Evolutionary conservation across 2,888 invertebrate genomes (phyloP).

Genomic region (Orchestes rusci): DNA sequence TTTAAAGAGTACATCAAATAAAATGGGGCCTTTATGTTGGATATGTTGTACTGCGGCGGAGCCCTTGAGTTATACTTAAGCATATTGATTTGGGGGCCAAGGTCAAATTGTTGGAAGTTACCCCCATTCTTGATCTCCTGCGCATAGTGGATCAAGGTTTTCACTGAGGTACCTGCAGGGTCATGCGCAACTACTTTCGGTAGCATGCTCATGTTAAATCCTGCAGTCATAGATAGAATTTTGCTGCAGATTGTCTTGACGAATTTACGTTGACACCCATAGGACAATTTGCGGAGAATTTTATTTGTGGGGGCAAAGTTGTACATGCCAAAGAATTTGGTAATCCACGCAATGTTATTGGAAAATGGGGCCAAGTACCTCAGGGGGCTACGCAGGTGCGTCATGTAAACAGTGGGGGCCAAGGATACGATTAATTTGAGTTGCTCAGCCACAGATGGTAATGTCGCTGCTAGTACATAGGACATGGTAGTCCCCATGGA

Average conservation of each 20-base stretch:
- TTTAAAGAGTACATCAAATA: too few relatives aligned
- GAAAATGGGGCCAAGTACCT: conserved; percentile 59
- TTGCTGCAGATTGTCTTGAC: conserved; percentile 63
- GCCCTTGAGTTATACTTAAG: conserved; percentile 49
- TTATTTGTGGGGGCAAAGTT: conserved; percentile 66
- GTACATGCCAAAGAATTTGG: conserved; percentile 58
- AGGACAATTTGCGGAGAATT: conserved; percentile 53
- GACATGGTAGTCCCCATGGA: conserved; percentile 75
- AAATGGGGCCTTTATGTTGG: too few relatives aligned
- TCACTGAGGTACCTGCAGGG: too few relatives aligned
- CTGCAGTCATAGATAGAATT: conserved; percentile 60
- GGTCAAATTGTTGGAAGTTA: conserved; percentile 63
- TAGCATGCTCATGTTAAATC: conserved; percentile 62
- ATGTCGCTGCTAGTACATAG: too few relatives aligned
- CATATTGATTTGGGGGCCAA: conserved; percentile 54
- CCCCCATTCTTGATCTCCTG: too few relatives aligned
- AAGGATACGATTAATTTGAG: too few relatives aligned
- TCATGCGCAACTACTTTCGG: too few relatives aligned
- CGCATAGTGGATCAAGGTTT: conserved; percentile 63
- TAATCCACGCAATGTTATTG: conserved; percentile 53
- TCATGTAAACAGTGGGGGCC: too few relatives aligned
- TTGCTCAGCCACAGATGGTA: too few relatives aligned
- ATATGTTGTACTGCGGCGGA: conserved; percentile 60
- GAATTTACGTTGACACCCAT: conserved; percentile 55
- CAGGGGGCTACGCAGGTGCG: conserved; percentile 59